Conservation (phyloP, 2,797 vertebrate genomes). For the Lemur catta region DNA sequence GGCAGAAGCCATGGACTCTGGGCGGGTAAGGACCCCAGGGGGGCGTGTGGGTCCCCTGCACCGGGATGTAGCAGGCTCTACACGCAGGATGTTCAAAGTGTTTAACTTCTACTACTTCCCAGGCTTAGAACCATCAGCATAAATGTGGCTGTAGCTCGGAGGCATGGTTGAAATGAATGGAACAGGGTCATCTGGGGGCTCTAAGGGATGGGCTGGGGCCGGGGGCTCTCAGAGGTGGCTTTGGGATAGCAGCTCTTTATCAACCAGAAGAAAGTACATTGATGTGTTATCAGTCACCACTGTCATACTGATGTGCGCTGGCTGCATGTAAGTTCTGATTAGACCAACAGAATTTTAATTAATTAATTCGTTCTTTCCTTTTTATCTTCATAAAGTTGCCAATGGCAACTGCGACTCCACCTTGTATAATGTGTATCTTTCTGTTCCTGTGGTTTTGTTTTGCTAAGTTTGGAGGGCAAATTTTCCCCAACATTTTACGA, state of each 20-base stretch:
- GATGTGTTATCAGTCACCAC: not conserved
- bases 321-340: not conserved
- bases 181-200: not conserved
- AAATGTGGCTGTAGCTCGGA: not conserved
- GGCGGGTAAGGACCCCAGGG: conserved; percentile 81
- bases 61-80: not conserved
- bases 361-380: not conserved
- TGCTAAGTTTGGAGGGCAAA: not conserved
- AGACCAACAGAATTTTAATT: not conserved
- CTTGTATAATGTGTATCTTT: not conserved
- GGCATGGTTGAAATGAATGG: not conserved
- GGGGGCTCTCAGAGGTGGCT: not conserved
- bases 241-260: not conserved
- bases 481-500: not conserved
- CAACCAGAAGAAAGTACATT: not conserved
- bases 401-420: not conserved
- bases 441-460: not conserved
- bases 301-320: not conserved
- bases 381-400: not conserved
- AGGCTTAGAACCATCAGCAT: not conserved
- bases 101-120: not conserved
- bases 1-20: conserved; percentile 87
- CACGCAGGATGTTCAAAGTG: not conserved
- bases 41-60: not conserved
- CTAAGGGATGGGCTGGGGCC: not conserved